Evolutionary conservation across 2,797 vertebrate genomes (phyloP), one percentile per base, ranked within the genome.

Genomic region (Tamandua tetradactyla): DNA sequence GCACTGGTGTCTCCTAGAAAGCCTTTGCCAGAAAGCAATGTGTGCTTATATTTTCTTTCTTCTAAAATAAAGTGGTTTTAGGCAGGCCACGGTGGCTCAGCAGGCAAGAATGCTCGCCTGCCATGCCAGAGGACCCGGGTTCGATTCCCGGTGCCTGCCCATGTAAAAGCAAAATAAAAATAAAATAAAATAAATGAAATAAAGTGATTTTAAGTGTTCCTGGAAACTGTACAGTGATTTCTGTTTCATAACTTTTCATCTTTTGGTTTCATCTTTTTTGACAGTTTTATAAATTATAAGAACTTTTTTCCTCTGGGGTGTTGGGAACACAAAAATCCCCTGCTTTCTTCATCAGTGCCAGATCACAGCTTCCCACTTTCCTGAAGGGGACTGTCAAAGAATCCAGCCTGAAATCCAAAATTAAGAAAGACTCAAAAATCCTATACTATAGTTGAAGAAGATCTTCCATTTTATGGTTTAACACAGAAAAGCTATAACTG

Each of bases 401-500:
- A 35, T 10, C 47, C 61, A 62, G 40, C 59, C 71, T 37, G 12
- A 69, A 84, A 30, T 37, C 68, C 15, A 17, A n/a, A 35, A 11
- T 49, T 15, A 84, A 55, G 57, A 35, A n/a, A n/a, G n/a, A n/a
- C n/a, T n/a, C n/a, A n/a, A n/a, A 95, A 97, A 97, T 98, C 97
- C 98, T 97, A 96, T 97, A 94, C 96, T 97, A 87, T 97, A 97
- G 97, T 97, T 98, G 98, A 98, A 97, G 98, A 98, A 98, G 98
- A 98, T 97, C 98, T 98, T 98, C 98, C 98, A 97, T 96, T 97
- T 97, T 97, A 98, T 87, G 96, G 97, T 97, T 98, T 97, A 47
- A 97, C 96, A 98, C 98, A 98, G 98, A 98, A 97, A 95, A 95
- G 95, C 91, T 97, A 94, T 96, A 99, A 98, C 99, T 99, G 99